Evolutionary conservation across 2,888 invertebrate genomes (phyloP).

Genomic region (Homarus gammarus): DNA sequence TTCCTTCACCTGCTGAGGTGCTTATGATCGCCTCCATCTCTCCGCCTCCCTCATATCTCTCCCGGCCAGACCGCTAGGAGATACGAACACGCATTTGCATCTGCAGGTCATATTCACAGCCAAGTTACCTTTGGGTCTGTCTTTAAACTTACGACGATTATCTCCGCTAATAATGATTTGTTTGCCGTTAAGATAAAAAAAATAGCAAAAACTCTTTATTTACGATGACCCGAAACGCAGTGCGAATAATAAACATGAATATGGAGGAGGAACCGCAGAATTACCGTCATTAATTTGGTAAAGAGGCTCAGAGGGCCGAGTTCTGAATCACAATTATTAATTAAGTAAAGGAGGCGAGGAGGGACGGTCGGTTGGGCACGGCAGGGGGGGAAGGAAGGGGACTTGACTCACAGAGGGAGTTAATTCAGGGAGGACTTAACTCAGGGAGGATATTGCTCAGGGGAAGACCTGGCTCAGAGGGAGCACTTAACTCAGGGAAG

Average conservation of each 20-base stretch:
- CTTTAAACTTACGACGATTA: too few species aligned
- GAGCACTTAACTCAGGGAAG: too few species aligned
- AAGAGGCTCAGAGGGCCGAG: conserved; percentile 32
- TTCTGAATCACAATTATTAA: conserved; percentile 48
- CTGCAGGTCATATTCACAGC: too few species aligned
- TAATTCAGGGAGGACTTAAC: not conserved
- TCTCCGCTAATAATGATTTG: conserved; percentile 20
- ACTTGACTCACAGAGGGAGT: too few species aligned
- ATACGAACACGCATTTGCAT: too few species aligned
- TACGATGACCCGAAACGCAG: not conserved
- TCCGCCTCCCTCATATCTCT: too few species aligned
- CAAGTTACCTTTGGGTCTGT: too few species aligned
- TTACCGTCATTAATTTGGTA: conserved; percentile 39
- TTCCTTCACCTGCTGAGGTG: too few species aligned
- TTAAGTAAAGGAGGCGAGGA: conserved; percentile 29
- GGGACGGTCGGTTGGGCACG: conserved; percentile 42
- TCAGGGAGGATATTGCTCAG: too few species aligned
- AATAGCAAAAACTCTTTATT: conserved; percentile 32
- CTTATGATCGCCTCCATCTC: too few species aligned
- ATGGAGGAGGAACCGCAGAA: conserved; percentile 28
- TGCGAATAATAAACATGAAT: conserved; percentile 28
- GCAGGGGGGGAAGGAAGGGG: conserved; percentile 17
- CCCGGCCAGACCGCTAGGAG: too few species aligned
- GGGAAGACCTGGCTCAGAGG: too few species aligned
- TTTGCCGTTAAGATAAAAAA: conserved; percentile 23